phyloP scores from a whole-genome alignment of 2,888 invertebrate species.

The Geophilus truncorum region DNA sequence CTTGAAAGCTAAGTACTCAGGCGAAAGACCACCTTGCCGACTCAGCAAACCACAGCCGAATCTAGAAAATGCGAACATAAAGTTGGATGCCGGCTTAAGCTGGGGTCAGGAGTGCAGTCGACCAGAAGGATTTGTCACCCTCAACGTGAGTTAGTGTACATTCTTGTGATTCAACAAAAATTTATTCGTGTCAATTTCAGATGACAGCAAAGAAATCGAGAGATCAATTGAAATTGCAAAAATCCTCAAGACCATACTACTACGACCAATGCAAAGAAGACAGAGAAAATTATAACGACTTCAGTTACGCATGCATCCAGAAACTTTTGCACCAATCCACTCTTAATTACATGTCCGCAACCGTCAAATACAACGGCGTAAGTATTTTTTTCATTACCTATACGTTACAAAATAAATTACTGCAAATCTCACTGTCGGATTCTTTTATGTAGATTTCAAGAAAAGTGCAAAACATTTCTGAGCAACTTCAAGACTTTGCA shows the following conservation, averaged over 20 bases:
- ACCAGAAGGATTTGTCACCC: background rate
- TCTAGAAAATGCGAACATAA: background rate
- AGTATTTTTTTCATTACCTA: too few species aligned
- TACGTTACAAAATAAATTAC: too few species aligned
- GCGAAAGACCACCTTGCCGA: background rate
- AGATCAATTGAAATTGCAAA: background rate
- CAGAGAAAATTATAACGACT: background rate
- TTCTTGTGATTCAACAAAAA: too few species aligned
- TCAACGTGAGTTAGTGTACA: background rate
- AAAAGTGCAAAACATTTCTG: background rate
- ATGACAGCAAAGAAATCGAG: background rate
- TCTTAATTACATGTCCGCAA: background rate
- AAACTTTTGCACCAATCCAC: background rate
- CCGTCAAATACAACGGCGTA: background rate
- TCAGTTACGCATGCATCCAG: background rate
- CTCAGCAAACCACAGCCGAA: background rate
- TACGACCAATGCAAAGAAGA: background rate
- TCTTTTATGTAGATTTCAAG: too few species aligned
- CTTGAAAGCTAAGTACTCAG: background rate
- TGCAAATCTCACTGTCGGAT: too few species aligned
- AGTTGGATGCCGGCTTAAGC: background rate
- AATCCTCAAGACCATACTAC: background rate
- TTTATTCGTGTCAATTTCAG: too few species aligned
- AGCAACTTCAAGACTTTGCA: background rate
- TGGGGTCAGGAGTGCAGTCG: background rate